Conservation (phyloP, 2,888 invertebrate genomes). For the Allacma fusca region DNA sequence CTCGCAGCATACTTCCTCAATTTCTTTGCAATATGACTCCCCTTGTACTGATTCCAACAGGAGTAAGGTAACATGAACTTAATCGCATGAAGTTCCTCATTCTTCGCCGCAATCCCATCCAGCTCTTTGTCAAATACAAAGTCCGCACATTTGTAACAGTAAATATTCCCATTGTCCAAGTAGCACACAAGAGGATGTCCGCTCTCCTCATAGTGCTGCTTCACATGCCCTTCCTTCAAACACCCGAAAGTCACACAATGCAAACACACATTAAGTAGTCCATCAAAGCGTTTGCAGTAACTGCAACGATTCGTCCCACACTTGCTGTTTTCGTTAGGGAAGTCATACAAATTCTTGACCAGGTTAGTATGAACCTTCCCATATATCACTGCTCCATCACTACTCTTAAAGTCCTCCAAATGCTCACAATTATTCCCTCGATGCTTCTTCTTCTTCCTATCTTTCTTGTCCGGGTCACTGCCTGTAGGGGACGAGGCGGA, state of each 20-base stretch:
- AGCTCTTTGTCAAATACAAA: conserved; percentile 86
- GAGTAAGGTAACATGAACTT: conserved; percentile 47
- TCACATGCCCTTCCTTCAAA: conserved; percentile 80
- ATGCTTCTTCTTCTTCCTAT: conserved; percentile 9
- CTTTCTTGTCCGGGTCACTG: conserved; percentile 19
- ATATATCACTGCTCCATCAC: conserved; percentile 77
- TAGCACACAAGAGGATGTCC: conserved; percentile 88
- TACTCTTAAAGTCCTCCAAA: conserved; percentile 79
- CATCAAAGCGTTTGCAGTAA: conserved; percentile 51
- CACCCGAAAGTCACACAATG: conserved; percentile 78
- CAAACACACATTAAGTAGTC: conserved; percentile 76
- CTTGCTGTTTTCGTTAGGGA: conserved; percentile 82
- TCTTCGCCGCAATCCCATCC: conserved; percentile 65
- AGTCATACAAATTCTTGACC: conserved; percentile 80
- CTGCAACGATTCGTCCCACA: conserved; percentile 67
- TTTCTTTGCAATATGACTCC: conserved; percentile 2
- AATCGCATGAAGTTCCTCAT: conserved; percentile 76
- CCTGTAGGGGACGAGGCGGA: not conserved
- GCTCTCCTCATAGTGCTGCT: conserved; percentile 81
- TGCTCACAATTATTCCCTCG: conserved; percentile 71
- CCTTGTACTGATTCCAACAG: not conserved
- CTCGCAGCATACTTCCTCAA: conserved; percentile 26
- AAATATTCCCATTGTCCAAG: conserved; percentile 85
- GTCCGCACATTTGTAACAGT: conserved; percentile 89
- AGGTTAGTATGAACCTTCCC: conserved; percentile 86